Base-by-base conservation (phyloP, 53 echinoderm and acorn worm species). In the Mesocentrotus franciscanus region DNA sequence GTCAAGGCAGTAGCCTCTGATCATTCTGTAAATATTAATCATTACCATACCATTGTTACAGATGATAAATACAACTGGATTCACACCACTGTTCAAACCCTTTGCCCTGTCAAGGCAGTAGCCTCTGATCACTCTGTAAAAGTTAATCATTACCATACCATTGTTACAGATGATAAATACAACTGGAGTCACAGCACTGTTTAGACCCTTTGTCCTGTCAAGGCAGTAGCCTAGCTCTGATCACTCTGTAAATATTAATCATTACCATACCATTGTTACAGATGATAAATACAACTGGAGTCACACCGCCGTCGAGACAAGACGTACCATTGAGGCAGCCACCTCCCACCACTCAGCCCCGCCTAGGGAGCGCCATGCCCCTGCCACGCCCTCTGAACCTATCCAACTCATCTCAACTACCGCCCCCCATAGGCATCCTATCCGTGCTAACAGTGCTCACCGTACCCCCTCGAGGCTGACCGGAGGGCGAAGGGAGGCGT, bases 261-360 rank as follows among this genome's bases (percentile, higher is more conserved):
- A 39, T 39, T 61, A 1, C 61, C 61, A 27, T 72, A 20, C 22
- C 10, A 57, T 85, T 57, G 12, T 85, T 14, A 57, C 85, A 96
- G 96, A 96, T 78, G 96, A 96, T 58, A 96, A 96, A 76, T 96
- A 96, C 93, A 95, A 98, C 92, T 98, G 98, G 98, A 96, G 95
- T 33, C 96, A 96, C 61, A 95, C 95, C 35, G 94, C 95, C 0
- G 64, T 93, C 9, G 97, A 97, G 85, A 95, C 97, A 0, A 85
- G 90, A 0, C 96, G 95, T 33, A 57, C 96, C 22, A 92, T 97
- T 0, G 97, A 97, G 56, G 64, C 75, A 27, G 95, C 94, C 0
- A 83, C 71, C 62, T 92, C 75, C 70, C 90, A 95, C 30, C 94
- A 81, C 84, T 92, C 95, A 12, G 97, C 97, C 68, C 97, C 97